Percentiles rank a stretch among this genome's conserved stretches.
phyloP scores from a whole-genome alignment of 2,888 invertebrate species.

The Auanema sp. region DNA sequence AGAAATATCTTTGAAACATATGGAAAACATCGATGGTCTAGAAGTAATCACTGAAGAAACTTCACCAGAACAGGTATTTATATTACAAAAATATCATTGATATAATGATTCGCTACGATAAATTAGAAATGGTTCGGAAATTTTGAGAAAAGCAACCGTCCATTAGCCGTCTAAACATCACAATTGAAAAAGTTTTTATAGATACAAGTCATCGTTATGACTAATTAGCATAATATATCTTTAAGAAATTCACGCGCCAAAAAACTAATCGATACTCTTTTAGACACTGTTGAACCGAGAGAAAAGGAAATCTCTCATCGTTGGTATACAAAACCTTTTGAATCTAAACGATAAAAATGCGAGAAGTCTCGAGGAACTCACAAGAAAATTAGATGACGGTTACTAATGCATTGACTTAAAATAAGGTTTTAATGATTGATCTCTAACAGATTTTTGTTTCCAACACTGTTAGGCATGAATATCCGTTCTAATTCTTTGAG shows the following conservation, averaged over 20 bases:
- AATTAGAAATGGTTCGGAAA: neutral
- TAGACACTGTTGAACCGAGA: slow-evolving; percentile 55
- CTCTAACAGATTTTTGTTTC: too few relatives aligned
- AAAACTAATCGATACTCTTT: slow-evolving; percentile 9
- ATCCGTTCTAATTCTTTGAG: too few relatives aligned
- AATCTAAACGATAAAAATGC: slow-evolving; percentile 53
- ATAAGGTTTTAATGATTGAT: too few relatives aligned
- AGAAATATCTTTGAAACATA: slow-evolving; percentile 47
- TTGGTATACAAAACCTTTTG: slow-evolving; percentile 52
- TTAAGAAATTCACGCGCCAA: neutral
- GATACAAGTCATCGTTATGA: too few relatives aligned
- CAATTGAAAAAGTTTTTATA: neutral
- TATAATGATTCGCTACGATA: neutral
- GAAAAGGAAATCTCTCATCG: slow-evolving; percentile 52
- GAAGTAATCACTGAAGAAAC: slow-evolving; percentile 44
- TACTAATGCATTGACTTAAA: too few relatives aligned
- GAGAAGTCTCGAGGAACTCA: slow-evolving; percentile 36
- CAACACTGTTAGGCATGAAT: too few relatives aligned
- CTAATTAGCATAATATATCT: slow-evolving; percentile 1
- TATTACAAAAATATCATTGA: neutral
- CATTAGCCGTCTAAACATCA: neutral
- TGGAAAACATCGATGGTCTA: slow-evolving; percentile 56
- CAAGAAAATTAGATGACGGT: slow-evolving; percentile 27
- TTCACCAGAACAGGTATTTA: slow-evolving; percentile 34
- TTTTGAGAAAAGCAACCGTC: neutral